Percentiles rank a stretch among this genome's conserved stretches.
These are phyloP conservation scores for Tupiocoris notatus DNA, from an alignment of 2,888 invertebrate genomes.

Conservation along the genomic window DNA sequence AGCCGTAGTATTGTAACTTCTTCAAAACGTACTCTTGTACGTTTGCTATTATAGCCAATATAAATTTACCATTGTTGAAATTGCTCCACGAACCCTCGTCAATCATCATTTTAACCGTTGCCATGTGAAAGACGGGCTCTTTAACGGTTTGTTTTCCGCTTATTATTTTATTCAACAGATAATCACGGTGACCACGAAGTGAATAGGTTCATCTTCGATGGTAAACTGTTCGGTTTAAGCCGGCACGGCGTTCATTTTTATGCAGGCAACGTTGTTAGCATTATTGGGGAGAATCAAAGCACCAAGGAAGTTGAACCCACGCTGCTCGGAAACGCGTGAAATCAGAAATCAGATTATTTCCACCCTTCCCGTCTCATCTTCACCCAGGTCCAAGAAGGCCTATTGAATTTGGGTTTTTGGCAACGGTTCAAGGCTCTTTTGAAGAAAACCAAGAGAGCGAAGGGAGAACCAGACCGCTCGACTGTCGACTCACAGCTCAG, in stretches of 20 bases:
- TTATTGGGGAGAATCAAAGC: neutral
- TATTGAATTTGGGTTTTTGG: conserved; percentile 38
- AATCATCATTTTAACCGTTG: too few relatives aligned
- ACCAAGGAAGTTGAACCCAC: neutral
- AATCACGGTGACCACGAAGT: too few relatives aligned
- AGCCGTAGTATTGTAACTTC: too few relatives aligned
- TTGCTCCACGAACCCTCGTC: too few relatives aligned
- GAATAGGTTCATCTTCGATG: too few relatives aligned
- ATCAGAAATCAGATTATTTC: conserved; percentile 24
- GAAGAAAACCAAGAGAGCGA: conserved; percentile 8
- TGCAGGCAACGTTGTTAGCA: neutral
- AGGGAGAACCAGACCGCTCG: neutral
- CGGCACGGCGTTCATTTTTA: neutral
- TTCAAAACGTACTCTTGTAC: too few relatives aligned
- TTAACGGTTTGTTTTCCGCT: too few relatives aligned
- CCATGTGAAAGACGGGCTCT: too few relatives aligned
- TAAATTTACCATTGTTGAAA: too few relatives aligned
- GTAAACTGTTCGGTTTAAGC: too few relatives aligned
- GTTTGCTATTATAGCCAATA: too few relatives aligned
- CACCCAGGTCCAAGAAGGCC: conserved; percentile 13
- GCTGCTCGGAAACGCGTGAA: neutral
- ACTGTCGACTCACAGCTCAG: neutral
- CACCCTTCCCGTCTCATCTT: neutral
- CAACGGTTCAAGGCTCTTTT: conserved; percentile 33
- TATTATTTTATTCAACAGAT: too few relatives aligned